A percentile compares a stretch with the other conserved stretches of the same genome.
Conservation (phyloP, 2,888 invertebrate genomes). For the Lasioglossum malachurum region DNA sequence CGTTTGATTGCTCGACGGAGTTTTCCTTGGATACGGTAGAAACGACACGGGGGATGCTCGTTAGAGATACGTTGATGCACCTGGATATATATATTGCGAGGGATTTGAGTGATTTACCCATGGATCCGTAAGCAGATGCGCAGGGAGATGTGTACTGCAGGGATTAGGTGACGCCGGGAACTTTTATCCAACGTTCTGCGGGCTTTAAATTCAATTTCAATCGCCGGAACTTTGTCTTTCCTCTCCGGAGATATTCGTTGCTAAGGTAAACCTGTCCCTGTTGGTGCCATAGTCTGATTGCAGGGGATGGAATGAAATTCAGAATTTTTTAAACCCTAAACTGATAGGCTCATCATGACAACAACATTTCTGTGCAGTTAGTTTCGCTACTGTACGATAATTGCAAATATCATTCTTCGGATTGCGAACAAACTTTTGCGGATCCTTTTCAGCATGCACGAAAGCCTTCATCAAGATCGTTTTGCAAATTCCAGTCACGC, state of each 20-base stretch:
- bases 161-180: constrained; percentile 5
- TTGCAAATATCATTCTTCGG: neutral
- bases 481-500: constrained; percentile 19
- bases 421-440: neutral
- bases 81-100: constrained; percentile 49
- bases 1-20: constrained; percentile 68
- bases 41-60: constrained; percentile 61
- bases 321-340: neutral
- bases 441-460: neutral
- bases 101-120: constrained; percentile 53
- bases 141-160: neutral
- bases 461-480: neutral
- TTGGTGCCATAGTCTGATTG: neutral
- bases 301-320: neutral
- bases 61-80: constrained; percentile 63
- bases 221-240: neutral
- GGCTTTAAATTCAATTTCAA: neutral
- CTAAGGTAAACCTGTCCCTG: neutral
- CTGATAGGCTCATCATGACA: no score
- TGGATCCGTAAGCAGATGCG: constrained; percentile 39
- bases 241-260: neutral
- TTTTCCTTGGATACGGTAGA: constrained; percentile 12
- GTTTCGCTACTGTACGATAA: no score
- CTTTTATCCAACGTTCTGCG: neutral
- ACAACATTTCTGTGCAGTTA: no score